Evolutionary conservation across 2,113 vertebrate genomes (phyloP), one percentile per base, ranked within the genome.

Genomic region (Catharus minimus): DNA sequence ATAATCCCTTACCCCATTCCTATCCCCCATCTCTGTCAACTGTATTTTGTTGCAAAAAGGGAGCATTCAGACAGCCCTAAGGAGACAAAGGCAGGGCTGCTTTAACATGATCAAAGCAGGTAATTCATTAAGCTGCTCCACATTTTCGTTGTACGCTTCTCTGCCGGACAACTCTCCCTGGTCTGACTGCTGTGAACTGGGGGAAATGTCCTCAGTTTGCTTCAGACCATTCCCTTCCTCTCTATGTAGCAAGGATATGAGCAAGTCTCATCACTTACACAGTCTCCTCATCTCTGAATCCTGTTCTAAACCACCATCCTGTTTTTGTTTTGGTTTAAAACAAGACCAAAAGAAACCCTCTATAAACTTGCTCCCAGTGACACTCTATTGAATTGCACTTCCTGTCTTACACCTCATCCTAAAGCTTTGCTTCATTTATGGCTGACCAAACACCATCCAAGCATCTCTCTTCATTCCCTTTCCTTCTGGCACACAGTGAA

Each of bases 381-480:
- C 86, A 90, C 86, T 41, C 61, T 23, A 68, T 22, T 82, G 66
- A 95, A 86, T 49, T 87, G 58, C 23, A 24, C 66, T 93, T 96
- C 88, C 93, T 81, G 61, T 53, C 86, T 95, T 90, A 87, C 62
- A 94, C 81, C 71, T 94, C 92, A 76, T 62, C 72, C 53, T 86
- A 41, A 77, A 92, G 64, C 68, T 87, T 86, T 5, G 2, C 52
- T 67, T 80, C 5, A 8, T 90, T 90, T 88, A 88, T 47, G 77
- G 77, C 81, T 81, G 69, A 86, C 57, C 89, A 92, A 94, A 82
- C 64, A 82, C 30, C 71, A 71, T 15, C 39, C 53, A 44, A 68
- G 33, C 78, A 73, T 65, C 86, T 50, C 46, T 26, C 64, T 49
- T 53, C 50, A 36, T 23, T 69, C 69, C n/a, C 18, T 39, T 77